Conservation (phyloP, 1,140 invertebrate species). For the Drosophila pseudoobscura region DNA sequence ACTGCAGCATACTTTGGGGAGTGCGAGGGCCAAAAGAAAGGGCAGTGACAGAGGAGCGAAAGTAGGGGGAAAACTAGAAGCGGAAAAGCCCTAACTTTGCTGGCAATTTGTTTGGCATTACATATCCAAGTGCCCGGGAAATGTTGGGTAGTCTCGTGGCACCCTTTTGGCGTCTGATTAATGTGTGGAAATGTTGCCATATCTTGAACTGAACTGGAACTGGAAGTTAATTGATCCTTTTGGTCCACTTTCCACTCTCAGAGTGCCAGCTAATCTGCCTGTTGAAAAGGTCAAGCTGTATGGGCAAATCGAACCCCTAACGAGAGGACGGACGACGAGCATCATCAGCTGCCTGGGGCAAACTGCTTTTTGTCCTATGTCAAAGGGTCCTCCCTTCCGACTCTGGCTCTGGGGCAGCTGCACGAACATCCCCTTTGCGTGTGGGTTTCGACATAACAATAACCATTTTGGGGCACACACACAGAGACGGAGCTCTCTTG, state of each 20-base stretch:
- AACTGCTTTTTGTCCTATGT: constrained; percentile 54
- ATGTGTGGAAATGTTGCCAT: constrained; percentile 15
- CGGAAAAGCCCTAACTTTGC: neutral
- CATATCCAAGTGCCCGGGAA: neutral
- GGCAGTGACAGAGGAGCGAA: neutral
- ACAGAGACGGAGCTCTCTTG: constrained; percentile 21
- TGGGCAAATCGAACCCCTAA: constrained; percentile 28
- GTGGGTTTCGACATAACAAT: constrained; percentile 68
- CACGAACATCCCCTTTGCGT: constrained; percentile 53
- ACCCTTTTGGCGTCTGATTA: constrained; percentile 4
- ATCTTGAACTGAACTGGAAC: constrained; percentile 2
- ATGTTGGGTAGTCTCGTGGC: neutral
- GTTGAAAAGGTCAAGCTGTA: constrained; percentile 24
- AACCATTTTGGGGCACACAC: constrained; percentile 58
- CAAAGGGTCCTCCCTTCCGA: constrained; percentile 42
- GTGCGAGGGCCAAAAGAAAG: neutral
- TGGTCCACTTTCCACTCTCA: neutral
- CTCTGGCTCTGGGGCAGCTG: constrained; percentile 48
- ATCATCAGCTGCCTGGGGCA: neutral
- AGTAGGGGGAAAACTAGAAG: too few species aligned
- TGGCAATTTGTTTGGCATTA: constrained; percentile 41
- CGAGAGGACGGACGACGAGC: neutral
- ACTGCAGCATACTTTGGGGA: constrained; percentile 6
- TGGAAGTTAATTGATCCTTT: constrained; percentile 27
- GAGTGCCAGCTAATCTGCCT: constrained; percentile 17